These are phyloP conservation scores for Pagetopsis macropterus DNA, from an alignment of 2,797 vertebrate species.

Conservation along the genomic window DNA sequence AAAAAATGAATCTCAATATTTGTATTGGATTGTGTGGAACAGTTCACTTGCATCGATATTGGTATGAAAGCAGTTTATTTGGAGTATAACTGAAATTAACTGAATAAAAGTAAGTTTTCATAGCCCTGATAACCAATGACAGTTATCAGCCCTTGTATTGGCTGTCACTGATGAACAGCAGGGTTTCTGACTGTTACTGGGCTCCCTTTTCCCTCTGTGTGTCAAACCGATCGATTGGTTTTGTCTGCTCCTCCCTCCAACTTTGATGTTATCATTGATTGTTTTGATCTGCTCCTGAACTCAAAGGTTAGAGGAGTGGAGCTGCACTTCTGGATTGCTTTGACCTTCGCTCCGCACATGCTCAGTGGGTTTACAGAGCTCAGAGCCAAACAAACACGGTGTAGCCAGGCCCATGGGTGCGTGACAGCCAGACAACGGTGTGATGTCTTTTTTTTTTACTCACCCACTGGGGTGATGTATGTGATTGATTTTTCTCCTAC, in stretches of 20 bases:
- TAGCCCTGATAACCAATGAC: conserved; percentile 16
- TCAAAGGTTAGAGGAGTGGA: conserved; percentile 80
- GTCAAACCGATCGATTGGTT: conserved; percentile 77
- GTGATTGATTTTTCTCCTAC: conserved; percentile 81
- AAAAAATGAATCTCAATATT: background rate
- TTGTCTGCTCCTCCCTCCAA: conserved; percentile 78
- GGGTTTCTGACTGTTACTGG: conserved; percentile 53
- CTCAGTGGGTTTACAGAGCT: conserved; percentile 73
- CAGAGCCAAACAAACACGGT: conserved; percentile 70
- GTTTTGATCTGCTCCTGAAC: conserved; percentile 81
- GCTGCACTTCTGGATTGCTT: conserved; percentile 81
- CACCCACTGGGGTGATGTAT: conserved; percentile 80
- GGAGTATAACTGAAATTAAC: background rate
- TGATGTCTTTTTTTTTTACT: conserved; percentile 73
- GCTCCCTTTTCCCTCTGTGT: conserved; percentile 67
- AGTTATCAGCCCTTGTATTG: conserved; percentile 24
- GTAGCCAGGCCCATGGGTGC: conserved; percentile 76
- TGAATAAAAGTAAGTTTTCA: conserved; percentile 16
- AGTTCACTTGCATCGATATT: background rate
- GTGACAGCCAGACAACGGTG: conserved; percentile 79
- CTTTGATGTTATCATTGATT: conserved; percentile 81
- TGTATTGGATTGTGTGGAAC: background rate
- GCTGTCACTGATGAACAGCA: conserved; percentile 49
- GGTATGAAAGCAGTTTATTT: background rate
- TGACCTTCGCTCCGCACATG: conserved; percentile 82